Conservation (phyloP, 2,888 invertebrate genomes). For the Cosmorhoe ocellata region DNA sequence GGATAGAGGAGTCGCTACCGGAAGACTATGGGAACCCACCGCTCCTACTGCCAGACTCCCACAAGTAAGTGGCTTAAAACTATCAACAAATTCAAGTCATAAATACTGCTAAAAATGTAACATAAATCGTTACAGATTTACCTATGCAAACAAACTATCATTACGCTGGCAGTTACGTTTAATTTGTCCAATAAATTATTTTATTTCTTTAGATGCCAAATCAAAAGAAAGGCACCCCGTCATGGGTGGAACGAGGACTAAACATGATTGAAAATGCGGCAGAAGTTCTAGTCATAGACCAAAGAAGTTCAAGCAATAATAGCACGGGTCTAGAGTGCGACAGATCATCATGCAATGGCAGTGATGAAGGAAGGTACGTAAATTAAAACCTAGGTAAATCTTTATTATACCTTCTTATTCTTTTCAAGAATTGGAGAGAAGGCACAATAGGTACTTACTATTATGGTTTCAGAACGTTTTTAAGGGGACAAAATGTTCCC, state of each 20-base stretch:
- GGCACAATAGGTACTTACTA: too few species aligned
- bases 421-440: too few species aligned
- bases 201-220: conserved; percentile 65
- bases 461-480: conserved; percentile 80
- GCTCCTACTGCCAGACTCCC: conserved; percentile 75
- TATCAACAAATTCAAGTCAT: not conserved
- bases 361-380: conserved; percentile 72
- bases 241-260: conserved; percentile 82
- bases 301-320: conserved; percentile 72
- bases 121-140: too few species aligned
- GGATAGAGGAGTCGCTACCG: conserved; percentile 86
- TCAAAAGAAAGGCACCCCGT: conserved; percentile 77
- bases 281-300: conserved; percentile 83
- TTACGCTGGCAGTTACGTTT: too few species aligned
- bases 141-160: too few species aligned
- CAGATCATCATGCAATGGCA: conserved; percentile 71
- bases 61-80: conserved; percentile 51
- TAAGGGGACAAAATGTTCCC: conserved; percentile 93
- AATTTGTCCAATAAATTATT: not conserved
- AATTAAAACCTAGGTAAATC: not conserved
- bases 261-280: conserved; percentile 77
- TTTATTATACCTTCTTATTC: too few species aligned
- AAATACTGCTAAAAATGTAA: too few species aligned
- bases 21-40: conserved; percentile 86
- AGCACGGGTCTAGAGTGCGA: conserved; percentile 72